Percentiles rank a stretch among this genome's conserved stretches.
These are phyloP conservation scores for Parapristionchus giblindavisi DNA, from an alignment of 2,888 invertebrate genomes.

Conservation along the genomic window DNA sequence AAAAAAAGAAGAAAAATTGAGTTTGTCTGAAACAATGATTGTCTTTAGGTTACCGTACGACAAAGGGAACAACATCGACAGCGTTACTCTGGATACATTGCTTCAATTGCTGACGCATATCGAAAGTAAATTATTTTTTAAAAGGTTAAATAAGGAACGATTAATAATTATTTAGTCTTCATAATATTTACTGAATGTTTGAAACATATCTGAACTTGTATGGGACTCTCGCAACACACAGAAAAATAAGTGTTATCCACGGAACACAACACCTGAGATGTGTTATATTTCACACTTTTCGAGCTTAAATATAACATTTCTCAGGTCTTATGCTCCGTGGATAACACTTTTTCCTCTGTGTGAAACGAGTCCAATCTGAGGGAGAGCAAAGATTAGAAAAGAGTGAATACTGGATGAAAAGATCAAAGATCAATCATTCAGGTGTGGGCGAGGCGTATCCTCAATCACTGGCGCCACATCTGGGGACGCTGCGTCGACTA, in stretches of 20 bases:
- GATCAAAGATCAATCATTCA: too few species aligned
- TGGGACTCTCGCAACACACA: too few species aligned
- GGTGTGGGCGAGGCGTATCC: conserved; percentile 50
- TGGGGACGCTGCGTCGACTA: conserved; percentile 40
- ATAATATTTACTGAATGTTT: too few species aligned
- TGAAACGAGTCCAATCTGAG: conserved; percentile 28
- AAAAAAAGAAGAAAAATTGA: background rate
- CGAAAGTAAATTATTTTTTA: conserved; percentile 23
- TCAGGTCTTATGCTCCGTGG: conserved; percentile 9
- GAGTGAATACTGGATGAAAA: background rate
- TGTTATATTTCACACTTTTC: background rate
- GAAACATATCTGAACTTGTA: too few species aligned
- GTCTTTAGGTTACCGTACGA: background rate
- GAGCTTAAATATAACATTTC: background rate
- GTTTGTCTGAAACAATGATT: too few species aligned
- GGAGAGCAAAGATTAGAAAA: background rate
- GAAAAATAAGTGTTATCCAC: too few species aligned
- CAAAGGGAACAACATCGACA: conserved; percentile 7
- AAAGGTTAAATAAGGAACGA: too few species aligned
- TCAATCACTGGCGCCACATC: conserved; percentile 42
- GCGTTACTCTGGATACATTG: conserved; percentile 6
- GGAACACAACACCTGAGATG: too few species aligned
- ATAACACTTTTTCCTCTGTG: background rate
- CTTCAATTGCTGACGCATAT: conserved; percentile 36
- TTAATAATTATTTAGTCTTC: too few species aligned